Percentiles rank a stretch among this genome's conserved stretches.
These are phyloP conservation scores for Dasypus novemcinctus DNA, from an alignment of 2,113 vertebrate species.

Conservation along the genomic window DNA sequence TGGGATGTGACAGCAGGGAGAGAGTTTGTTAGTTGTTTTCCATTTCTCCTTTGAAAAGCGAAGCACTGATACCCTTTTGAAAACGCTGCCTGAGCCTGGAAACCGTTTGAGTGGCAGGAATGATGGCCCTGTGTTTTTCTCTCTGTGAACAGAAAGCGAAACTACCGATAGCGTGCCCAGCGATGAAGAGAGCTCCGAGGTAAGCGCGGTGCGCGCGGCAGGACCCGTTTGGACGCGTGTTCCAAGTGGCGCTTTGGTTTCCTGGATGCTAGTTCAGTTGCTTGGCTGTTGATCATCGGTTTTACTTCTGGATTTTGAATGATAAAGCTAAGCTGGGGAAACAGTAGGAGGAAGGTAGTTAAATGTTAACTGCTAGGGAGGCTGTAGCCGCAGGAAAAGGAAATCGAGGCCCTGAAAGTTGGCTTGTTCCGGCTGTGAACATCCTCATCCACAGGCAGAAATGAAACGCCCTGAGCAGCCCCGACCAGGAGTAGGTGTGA, in stretches of 20 bases:
- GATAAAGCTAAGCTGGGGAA: not conserved
- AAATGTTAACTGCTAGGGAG: not conserved
- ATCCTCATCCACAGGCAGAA: not conserved
- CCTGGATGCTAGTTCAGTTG: not conserved
- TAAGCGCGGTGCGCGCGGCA: constrained; percentile 72
- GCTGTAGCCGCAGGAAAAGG: not conserved
- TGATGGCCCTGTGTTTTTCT: constrained; percentile 73
- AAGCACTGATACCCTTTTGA: not conserved
- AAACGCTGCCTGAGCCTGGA: not conserved
- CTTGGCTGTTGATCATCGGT: not conserved
- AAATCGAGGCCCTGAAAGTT: not conserved
- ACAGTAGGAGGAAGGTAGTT: not conserved
- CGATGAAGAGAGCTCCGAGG: constrained; percentile 91
- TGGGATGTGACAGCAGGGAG: not conserved
- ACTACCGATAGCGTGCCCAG: constrained; percentile 93
- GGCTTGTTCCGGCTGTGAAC: not conserved
- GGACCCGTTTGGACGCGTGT: not conserved
- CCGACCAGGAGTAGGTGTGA: not conserved
- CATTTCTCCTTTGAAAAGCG: not conserved
- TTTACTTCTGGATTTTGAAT: not conserved
- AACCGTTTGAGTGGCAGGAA: not conserved
- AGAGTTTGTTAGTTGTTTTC: not conserved
- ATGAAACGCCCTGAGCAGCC: not conserved
- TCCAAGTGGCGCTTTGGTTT: not conserved
- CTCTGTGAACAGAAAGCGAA: constrained; percentile 91